phyloP scores from a whole-genome alignment of 2,888 invertebrate species.

The Serrognathus titanus region DNA sequence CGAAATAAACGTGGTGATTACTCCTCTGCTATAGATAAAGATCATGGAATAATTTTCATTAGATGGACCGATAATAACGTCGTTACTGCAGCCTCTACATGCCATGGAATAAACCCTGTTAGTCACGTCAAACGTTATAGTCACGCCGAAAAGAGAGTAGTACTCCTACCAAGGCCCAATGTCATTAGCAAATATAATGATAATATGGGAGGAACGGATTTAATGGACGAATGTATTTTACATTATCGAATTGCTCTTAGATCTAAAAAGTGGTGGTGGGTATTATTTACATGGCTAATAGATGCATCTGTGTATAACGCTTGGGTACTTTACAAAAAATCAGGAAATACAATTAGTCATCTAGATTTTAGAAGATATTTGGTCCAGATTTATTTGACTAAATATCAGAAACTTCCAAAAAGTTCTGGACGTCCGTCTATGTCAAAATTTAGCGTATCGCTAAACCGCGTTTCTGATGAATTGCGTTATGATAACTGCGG shows the following conservation, averaged over 20 bases:
- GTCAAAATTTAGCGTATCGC: slow-evolving; percentile 16
- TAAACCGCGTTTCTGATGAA: slow-evolving; percentile 21
- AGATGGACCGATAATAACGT: slow-evolving; percentile 34
- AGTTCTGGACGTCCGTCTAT: slow-evolving; percentile 12
- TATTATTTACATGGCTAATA: slow-evolving; percentile 21
- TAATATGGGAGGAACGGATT: slow-evolving; percentile 26
- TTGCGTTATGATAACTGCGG: slow-evolving; percentile 21
- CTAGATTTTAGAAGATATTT: slow-evolving; percentile 16
- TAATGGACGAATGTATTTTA: slow-evolving; percentile 13
- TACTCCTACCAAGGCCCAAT: slow-evolving; percentile 19
- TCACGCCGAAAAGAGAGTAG: slow-evolving; percentile 19
- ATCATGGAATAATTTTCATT: slow-evolving; percentile 22
- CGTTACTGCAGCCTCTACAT: slow-evolving; percentile 28
- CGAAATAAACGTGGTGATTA: slow-evolving; percentile 15
- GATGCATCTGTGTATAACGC: slow-evolving; percentile 19
- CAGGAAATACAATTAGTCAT: slow-evolving; percentile 9
- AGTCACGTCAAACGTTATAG: slow-evolving; percentile 18
- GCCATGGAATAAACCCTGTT: slow-evolving; percentile 22
- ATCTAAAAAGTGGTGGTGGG: slow-evolving; percentile 28
- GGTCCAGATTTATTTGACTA: slow-evolving; percentile 6
- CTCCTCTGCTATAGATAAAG: slow-evolving; percentile 10
- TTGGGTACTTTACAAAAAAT: slow-evolving; percentile 11
- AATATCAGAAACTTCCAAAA: slow-evolving; percentile 14
- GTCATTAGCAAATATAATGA: slow-evolving; percentile 25
- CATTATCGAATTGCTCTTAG: slow-evolving; percentile 19